Percentiles rank a stretch among this genome's conserved stretches.
phyloP scores from a whole-genome alignment of 2,888 invertebrate genomes.

The Atethmia centrago region DNA sequence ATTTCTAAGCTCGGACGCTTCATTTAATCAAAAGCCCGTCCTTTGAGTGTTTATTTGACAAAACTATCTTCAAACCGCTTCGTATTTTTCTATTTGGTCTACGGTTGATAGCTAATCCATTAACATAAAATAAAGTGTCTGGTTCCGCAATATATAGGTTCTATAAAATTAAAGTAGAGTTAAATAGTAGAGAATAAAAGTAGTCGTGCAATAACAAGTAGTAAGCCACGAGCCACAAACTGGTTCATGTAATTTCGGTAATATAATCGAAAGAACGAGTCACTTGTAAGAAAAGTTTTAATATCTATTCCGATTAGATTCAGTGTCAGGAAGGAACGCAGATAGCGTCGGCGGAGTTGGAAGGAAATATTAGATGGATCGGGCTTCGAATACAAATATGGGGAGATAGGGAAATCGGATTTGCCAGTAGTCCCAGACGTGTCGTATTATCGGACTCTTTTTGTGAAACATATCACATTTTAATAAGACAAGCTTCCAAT shows the following conservation, averaged over 20 bases:
- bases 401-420: constrained; percentile 90
- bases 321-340: constrained; percentile 90
- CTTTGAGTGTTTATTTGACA: constrained; percentile 80
- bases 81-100: constrained; percentile 59
- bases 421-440: constrained; percentile 87
- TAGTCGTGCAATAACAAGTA: constrained; percentile 16
- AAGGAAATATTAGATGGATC: constrained; percentile 90
- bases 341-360: constrained; percentile 88
- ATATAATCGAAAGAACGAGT: constrained; percentile 78
- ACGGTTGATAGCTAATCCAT: constrained; percentile 55
- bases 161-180: constrained; percentile 10
- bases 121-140: constrained; percentile 56
- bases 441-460: constrained; percentile 88
- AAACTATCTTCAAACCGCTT: constrained; percentile 70
- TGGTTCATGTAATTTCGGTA: constrained; percentile 70
- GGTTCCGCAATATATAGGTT: not conserved
- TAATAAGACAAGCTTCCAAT: constrained; percentile 78
- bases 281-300: constrained; percentile 88
- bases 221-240: constrained; percentile 55
- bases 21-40: constrained; percentile 80
- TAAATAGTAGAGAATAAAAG: not conserved
- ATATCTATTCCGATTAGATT: constrained; percentile 91
- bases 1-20: constrained; percentile 78
- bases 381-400: constrained; percentile 90
- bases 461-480: constrained; percentile 84